Percentiles rank a stretch among this genome's conserved stretches.
These are phyloP conservation scores for Sapajus apella DNA, from an alignment of 2,113 vertebrate genomes.

Conservation along the genomic window DNA sequence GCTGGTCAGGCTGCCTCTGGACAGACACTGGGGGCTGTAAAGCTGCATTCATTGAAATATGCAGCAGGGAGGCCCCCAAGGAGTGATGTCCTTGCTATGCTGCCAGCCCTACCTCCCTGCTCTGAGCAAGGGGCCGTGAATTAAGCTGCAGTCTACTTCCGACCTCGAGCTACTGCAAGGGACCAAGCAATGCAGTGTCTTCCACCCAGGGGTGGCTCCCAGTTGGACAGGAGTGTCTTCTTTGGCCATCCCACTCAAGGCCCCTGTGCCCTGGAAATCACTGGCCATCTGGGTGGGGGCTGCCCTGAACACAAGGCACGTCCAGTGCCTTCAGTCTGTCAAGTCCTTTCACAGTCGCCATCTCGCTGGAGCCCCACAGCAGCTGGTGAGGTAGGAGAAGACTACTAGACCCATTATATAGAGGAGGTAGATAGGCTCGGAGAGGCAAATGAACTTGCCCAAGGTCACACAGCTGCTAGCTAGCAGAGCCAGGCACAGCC, in stretches of 20 bases:
- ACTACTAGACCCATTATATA: neutral
- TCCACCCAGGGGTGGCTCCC: neutral
- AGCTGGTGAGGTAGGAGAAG: neutral
- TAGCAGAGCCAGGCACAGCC: neutral
- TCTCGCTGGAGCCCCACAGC: neutral
- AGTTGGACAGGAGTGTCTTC: neutral
- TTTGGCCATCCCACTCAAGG: neutral
- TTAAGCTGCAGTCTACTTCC: neutral
- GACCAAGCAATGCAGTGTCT: neutral
- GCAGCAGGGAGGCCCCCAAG: neutral
- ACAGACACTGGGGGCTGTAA: neutral
- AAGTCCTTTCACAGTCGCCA: neutral
- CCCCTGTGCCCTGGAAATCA: neutral
- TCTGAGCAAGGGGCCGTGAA: neutral
- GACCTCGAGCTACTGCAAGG: neutral
- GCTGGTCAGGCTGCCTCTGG: neutral
- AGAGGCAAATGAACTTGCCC: neutral
- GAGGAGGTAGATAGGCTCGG: neutral
- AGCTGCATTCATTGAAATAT: neutral
- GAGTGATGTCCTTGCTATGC: neutral
- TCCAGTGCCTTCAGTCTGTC: neutral
- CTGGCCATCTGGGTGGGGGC: neutral
- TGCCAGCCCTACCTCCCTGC: rapidly evolving
- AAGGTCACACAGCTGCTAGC: neutral
- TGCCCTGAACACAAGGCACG: neutral